These are phyloP conservation scores for Bombus cullumanus DNA, from an alignment of 1,140 invertebrate genomes.

Conservation along the genomic window DNA sequence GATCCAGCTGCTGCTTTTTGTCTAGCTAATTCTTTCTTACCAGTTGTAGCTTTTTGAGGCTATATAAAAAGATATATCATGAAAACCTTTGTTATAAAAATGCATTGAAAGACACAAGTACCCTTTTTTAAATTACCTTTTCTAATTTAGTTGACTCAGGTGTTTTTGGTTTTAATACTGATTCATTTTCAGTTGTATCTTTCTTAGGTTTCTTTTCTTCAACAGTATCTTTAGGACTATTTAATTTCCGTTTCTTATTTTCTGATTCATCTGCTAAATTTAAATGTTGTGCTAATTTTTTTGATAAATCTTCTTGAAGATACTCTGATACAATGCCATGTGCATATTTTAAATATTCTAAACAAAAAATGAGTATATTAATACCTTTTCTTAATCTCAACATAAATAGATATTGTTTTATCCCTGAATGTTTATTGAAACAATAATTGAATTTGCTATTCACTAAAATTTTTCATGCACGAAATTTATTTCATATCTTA, in stretches of 20 bases:
- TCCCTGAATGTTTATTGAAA: not conserved
- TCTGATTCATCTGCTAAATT: conserved; percentile 85
- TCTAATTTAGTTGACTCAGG: conserved; percentile 76
- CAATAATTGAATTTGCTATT: not conserved
- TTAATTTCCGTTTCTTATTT: conserved; percentile 85
- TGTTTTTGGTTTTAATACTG: conserved; percentile 69
- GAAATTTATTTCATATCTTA: conserved; percentile 52
- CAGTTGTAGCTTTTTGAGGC: conserved; percentile 80
- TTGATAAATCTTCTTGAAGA: conserved; percentile 85
- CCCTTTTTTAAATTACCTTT: conserved; percentile 68
- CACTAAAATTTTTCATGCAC: not conserved
- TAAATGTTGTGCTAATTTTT: conserved; percentile 85
- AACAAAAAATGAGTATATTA: conserved; percentile 27
- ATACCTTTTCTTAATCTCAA: not conserved
- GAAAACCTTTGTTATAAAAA: not conserved
- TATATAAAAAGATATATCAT: conserved; percentile 58
- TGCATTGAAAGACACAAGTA: conserved; percentile 17
- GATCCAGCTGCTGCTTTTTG: conserved; percentile 89
- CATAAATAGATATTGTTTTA: not conserved
- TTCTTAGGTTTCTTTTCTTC: conserved; percentile 78
- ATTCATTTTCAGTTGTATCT: conserved; percentile 69
- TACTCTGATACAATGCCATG: conserved; percentile 88
- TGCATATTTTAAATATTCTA: conserved; percentile 87
- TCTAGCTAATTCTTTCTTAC: conserved; percentile 88
- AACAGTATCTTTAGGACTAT: conserved; percentile 67